These are phyloP conservation scores for Gymnocypris eckloni DNA, from an alignment of 2,797 vertebrate species.

Conservation along the genomic window DNA sequence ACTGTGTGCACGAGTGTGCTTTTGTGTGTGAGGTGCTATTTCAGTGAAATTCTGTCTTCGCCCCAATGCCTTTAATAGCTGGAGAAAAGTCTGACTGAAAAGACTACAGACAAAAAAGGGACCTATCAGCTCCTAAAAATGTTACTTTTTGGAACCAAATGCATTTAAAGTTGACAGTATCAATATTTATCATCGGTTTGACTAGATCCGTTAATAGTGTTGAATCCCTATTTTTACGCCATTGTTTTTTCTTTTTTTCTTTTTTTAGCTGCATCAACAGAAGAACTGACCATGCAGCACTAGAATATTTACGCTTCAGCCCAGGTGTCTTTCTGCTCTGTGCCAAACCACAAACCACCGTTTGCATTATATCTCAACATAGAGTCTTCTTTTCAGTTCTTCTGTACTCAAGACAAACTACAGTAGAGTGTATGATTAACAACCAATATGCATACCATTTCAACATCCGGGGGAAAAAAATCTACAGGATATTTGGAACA, in stretches of 20 bases:
- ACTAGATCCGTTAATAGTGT: background rate
- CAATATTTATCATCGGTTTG: background rate
- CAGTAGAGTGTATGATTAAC: background rate
- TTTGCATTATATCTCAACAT: constrained; percentile 21
- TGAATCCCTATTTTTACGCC: constrained; percentile 5
- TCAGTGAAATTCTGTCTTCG: background rate
- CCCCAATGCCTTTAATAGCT: background rate
- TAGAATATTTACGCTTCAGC: background rate
- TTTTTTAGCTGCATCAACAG: background rate
- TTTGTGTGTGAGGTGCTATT: constrained; percentile 2
- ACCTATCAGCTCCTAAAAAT: background rate
- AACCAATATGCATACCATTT: background rate
- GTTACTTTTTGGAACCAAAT: background rate
- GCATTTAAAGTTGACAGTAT: background rate
- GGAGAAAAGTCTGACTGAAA: background rate
- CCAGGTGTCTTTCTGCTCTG: constrained; percentile 4
- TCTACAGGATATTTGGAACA: background rate
- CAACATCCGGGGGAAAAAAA: background rate
- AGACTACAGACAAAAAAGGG: background rate
- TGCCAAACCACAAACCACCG: constrained; percentile 14
- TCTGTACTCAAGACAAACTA: constrained; percentile 4
- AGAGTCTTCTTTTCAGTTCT: constrained; percentile 20
- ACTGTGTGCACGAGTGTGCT: background rate
- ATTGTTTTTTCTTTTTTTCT: background rate
- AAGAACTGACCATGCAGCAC: constrained; percentile 1